Conservation (phyloP, 2,888 invertebrate genomes). For the Andrena minutula region DNA sequence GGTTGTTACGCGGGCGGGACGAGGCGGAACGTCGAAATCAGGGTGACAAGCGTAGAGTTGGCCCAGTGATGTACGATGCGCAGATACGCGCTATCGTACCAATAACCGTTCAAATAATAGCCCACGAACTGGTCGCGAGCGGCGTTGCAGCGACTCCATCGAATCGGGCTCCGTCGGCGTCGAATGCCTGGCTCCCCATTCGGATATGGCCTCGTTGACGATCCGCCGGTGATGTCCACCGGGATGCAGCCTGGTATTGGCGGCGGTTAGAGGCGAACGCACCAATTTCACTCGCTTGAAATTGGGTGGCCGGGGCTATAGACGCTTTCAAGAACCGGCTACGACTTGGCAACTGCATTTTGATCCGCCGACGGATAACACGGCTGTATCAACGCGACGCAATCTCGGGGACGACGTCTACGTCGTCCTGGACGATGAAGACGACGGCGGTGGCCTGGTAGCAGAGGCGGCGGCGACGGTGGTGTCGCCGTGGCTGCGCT, state of each 20-base stretch:
- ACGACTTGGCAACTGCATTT: conserved; percentile 77
- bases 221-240: conserved; percentile 26
- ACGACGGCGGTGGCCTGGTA: conserved; percentile 16
- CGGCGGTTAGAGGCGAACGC: background rate
- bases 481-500: conserved; percentile 55
- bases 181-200: conserved; percentile 19
- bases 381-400: conserved; percentile 42
- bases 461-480: conserved; percentile 12
- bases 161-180: conserved; percentile 32
- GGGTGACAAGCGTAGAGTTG: conserved; percentile 82
- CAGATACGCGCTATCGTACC: conserved; percentile 82
- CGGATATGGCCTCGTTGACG: conserved; percentile 21
- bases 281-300: conserved; percentile 26
- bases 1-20: conserved; percentile 39
- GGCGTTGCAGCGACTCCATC: conserved; percentile 51
- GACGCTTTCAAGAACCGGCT: conserved; percentile 28
- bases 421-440: conserved; percentile 39
- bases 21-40: conserved; percentile 69
- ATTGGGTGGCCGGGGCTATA: conserved; percentile 34
- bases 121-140: conserved; percentile 71
- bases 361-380: conserved; percentile 71
- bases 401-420: conserved; percentile 53
- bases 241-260: conserved; percentile 30
- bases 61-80: conserved; percentile 79
- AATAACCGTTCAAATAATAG: conserved; percentile 83